A percentile compares a stretch with the other conserved stretches of the same genome.
phyloP scores from a whole-genome alignment of 2,888 invertebrate genomes.

The Caprella mutica region DNA sequence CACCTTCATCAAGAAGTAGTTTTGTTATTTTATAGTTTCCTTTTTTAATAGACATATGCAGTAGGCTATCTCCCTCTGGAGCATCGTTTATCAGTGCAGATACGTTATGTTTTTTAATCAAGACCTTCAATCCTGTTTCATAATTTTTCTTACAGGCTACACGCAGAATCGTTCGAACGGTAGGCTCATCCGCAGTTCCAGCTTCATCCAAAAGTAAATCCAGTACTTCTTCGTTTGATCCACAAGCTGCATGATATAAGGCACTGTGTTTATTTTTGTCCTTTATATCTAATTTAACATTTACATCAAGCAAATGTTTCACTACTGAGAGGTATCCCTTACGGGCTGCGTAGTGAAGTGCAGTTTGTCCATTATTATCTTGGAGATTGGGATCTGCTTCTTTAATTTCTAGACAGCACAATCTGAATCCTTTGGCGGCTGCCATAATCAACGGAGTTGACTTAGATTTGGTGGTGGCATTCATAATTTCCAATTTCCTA shows the following conservation, averaged over 20 bases:
- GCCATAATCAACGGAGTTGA: background rate
- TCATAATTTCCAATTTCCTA: background rate
- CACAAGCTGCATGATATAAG: background rate
- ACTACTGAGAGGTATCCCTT: constrained; percentile 6
- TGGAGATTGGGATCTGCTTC: constrained; percentile 3
- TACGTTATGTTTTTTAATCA: background rate
- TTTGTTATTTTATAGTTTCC: background rate
- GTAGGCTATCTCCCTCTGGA: background rate
- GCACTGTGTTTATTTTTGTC: background rate
- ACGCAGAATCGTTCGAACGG: background rate
- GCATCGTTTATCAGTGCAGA: background rate
- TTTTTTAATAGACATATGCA: background rate
- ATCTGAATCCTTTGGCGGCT: background rate
- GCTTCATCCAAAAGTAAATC: background rate
- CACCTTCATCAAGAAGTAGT: background rate
- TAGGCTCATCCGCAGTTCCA: background rate
- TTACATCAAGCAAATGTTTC: background rate
- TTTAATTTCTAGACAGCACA: background rate
- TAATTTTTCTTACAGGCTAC: too few species aligned
- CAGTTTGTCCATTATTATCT: constrained; percentile 11
- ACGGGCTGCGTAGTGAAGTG: constrained; percentile 18
- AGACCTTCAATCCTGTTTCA: background rate
- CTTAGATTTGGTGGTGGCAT: background rate
- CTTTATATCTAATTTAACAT: background rate
- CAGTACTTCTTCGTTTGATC: background rate